Percentiles rank a stretch among this genome's conserved stretches.
These are phyloP conservation scores for Lithobates sylvaticus DNA, from an alignment of 2,797 vertebrate genomes.

Conservation along the genomic window DNA sequence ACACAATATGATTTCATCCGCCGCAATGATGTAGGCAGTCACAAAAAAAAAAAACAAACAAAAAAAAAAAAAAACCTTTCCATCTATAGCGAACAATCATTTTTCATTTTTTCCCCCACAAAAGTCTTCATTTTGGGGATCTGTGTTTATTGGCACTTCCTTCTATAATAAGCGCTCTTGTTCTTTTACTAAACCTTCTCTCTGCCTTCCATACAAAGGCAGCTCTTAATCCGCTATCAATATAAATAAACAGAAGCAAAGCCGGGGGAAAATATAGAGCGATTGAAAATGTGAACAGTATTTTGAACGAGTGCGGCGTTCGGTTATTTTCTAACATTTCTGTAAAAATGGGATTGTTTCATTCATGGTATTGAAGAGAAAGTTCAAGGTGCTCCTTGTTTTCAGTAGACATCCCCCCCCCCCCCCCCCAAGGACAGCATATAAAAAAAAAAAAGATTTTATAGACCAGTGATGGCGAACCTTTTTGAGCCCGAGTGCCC, in stretches of 20 bases:
- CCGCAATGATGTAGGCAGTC: neutral
- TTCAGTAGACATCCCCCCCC: no score
- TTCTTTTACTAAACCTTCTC: neutral
- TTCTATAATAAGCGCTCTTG: neutral
- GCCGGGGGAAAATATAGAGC: neutral
- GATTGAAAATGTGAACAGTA: neutral
- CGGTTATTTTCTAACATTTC: neutral
- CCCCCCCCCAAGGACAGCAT: no score
- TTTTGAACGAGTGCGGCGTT: neutral
- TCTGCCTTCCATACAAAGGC: neutral
- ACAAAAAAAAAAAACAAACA: neutral
- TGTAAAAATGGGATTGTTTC: neutral
- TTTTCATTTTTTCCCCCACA: neutral
- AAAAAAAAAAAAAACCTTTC: neutral
- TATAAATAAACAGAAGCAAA: neutral
- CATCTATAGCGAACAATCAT: neutral
- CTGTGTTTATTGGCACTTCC: neutral
- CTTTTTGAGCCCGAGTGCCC: no score
- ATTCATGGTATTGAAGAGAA: neutral
- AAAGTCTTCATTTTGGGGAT: constrained; percentile 7
- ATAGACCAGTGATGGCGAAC: no score
- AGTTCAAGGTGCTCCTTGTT: no score
- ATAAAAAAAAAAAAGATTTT: no score
- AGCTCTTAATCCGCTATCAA: neutral
- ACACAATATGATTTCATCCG: neutral